phyloP scores from a whole-genome alignment of 2,113 vertebrate genomes.

The Camelus dromedarius region DNA sequence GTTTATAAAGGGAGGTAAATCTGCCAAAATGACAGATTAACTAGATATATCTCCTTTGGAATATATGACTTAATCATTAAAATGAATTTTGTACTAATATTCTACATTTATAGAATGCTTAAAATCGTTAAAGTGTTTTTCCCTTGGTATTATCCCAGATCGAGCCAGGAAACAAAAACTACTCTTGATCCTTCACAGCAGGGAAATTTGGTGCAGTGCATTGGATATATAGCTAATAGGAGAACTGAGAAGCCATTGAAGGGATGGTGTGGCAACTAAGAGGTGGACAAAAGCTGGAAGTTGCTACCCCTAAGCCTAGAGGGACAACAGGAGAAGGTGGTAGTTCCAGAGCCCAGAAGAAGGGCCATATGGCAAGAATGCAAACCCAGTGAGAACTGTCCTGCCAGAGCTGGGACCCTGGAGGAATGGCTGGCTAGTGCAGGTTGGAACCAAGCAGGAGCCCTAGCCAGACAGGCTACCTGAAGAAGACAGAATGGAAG shows the following conservation, averaged over 20 bases:
- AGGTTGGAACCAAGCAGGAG: neutral
- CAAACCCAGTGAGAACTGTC: neutral
- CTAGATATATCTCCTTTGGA: neutral
- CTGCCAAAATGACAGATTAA: neutral
- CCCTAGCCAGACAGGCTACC: neutral
- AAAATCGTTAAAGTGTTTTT: neutral
- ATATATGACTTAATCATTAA: neutral
- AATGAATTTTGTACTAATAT: neutral
- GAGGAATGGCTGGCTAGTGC: neutral
- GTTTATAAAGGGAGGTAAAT: neutral
- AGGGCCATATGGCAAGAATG: neutral
- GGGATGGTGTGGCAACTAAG: neutral
- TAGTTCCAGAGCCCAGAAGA: neutral
- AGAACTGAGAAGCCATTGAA: neutral
- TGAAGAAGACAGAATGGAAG: neutral
- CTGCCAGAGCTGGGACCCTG: neutral
- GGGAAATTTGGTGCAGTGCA: neutral
- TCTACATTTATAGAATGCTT: neutral
- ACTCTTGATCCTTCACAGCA: neutral
- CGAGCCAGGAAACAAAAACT: neutral
- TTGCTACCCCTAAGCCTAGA: neutral
- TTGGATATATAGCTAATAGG: neutral
- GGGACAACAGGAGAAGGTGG: neutral
- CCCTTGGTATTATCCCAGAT: neutral
- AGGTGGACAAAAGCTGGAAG: neutral